Evolutionary conservation across 2,113 vertebrate genomes (phyloP), one percentile per base, ranked within the genome.

Genomic region (Bostrychus sinensis): DNA sequence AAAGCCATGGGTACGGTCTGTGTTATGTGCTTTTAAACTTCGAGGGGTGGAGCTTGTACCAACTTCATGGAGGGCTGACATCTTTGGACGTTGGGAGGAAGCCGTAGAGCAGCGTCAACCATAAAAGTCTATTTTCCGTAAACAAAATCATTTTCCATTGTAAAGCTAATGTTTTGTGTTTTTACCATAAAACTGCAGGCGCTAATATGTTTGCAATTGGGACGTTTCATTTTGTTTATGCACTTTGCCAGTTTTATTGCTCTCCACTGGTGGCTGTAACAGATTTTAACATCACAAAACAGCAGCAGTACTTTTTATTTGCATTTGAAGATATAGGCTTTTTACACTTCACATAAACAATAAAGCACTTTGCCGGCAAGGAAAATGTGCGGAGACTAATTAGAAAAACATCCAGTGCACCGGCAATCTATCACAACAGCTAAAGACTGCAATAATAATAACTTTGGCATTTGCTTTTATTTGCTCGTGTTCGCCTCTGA

Each of bases 211-310:
- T 62, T 78, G 75, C 74, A 78, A 72, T 59, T 71, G 42, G 26
- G 34, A 77, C 61, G 8, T 68, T 81, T 81, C 62, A 65, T 78
- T 78, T 71, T 72, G 38, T 81, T 77, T 70, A 72, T 2, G 46
- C 54, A 57, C 25, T 81, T 83, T 63, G 55, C 67, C 68, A 39
- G 56, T 80, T 86, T 80, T 77, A 83, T 56, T 67, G 73, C 71
- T 77, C 61, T 80, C 43, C 32, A 28, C 62, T 53, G 64, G 60
- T 59, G 63, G 66, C 68, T 65, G 43, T 71, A 71, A 64, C 48
- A 34, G 56, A 62, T 63, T 82, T 67, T 59, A 56, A 66, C 61
- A 51, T 56, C 56, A 11, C 5, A 42, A 19, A 9, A 10, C 34
- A 9, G 45, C 56, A 1, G 7, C 45, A 13, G 7, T 0, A 51